Percentiles rank a stretch among this genome's conserved stretches.
phyloP scores from a whole-genome alignment of 2,888 invertebrate genomes.

The Drosophila lutescens region DNA sequence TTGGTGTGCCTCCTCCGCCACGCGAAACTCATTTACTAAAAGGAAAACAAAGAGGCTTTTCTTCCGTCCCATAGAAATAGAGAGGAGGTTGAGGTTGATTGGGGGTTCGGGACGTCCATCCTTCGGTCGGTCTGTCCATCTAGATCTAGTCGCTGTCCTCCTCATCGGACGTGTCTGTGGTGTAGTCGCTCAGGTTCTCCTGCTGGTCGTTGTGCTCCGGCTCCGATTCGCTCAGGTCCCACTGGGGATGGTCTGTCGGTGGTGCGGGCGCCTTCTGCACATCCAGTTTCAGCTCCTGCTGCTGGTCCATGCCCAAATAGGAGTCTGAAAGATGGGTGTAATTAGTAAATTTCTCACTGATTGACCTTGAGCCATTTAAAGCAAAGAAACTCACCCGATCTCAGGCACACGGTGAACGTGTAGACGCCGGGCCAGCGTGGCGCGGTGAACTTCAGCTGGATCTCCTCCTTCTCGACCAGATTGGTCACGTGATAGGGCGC shows the following conservation, averaged over 20 bases:
- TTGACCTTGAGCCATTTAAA: too few relatives aligned
- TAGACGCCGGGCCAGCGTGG: constrained; percentile 97
- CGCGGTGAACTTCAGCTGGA: constrained; percentile 98
- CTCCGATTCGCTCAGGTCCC: constrained; percentile 98
- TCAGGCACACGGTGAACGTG: constrained; percentile 95
- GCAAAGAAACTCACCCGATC: constrained; percentile 87
- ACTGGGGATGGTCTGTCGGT: constrained; percentile 97
- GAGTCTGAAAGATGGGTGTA: constrained; percentile 88
- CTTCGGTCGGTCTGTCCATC: constrained; percentile 4
- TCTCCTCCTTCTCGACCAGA: constrained; percentile 94
- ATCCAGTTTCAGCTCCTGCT: constrained; percentile 97
- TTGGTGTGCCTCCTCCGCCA: constrained; percentile 45
- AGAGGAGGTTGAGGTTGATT: constrained; percentile 20
- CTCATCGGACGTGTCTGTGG: constrained; percentile 88
- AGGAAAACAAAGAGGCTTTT: constrained; percentile 33
- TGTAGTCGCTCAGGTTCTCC: constrained; percentile 88
- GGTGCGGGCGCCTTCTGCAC: constrained; percentile 97
- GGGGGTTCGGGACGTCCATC: constrained; percentile 10
- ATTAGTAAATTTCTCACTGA: neutral
- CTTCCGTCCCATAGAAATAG: constrained; percentile 13
- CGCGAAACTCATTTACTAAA: constrained; percentile 73
- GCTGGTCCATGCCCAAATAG: constrained; percentile 98
- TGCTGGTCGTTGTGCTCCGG: constrained; percentile 88
- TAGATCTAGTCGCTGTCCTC: constrained; percentile 84
- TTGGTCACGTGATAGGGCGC: constrained; percentile 97